Evolutionary conservation across 2,113 vertebrate species (phyloP), one percentile per base, ranked within the genome.

Genomic region (Progne subis): DNA sequence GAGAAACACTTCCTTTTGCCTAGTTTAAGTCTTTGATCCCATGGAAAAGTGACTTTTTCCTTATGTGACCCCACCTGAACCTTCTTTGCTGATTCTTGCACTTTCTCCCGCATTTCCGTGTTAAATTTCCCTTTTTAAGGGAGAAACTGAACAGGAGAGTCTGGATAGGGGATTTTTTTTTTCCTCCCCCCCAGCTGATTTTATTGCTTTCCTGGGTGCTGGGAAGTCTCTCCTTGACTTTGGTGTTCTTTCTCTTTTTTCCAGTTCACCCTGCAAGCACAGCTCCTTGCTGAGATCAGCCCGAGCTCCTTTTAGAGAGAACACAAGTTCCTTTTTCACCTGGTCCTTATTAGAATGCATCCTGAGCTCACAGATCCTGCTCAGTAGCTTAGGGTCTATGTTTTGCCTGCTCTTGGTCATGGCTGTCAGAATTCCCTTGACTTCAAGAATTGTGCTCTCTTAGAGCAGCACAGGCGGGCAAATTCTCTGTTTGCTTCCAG

Each of bases 301-400:
- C 31, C 34, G 25, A 17, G 26, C 34, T 80, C 49, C 28, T 68
- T 77, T 59, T 11, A 61, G 34, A 32, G 25, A 61, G 55, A 61
- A 18, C 49, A 28, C 28, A 17, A 29, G 10, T 49, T 86, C 29
- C 14, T 37, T 87, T 82, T 43, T 14, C 3, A 23, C 46, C 56
- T 25, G 24, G 0, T 47, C 63, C 4, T 37, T 55, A 13, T 6
- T 39, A 16, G 53, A 65, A 31, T 6, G 12, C 29, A 0, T 14
- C 2, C 21, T 71, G 74, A 69, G n/a, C 43, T 86, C 1, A 0
- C 8, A 46, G 24, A 14, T 43, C n/a, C 59, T 44, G 26, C 16
- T 32, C 60, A 79, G 49, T 70, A 82, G 32, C 52, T 63, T 25
- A 25, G n/a, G 63, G 16, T 44, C 46, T 44, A 26, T n/a, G 39